Conservation (phyloP, 2,113 vertebrate genomes). For the rabbit (Oryctolagus cuniculus) region DNA sequence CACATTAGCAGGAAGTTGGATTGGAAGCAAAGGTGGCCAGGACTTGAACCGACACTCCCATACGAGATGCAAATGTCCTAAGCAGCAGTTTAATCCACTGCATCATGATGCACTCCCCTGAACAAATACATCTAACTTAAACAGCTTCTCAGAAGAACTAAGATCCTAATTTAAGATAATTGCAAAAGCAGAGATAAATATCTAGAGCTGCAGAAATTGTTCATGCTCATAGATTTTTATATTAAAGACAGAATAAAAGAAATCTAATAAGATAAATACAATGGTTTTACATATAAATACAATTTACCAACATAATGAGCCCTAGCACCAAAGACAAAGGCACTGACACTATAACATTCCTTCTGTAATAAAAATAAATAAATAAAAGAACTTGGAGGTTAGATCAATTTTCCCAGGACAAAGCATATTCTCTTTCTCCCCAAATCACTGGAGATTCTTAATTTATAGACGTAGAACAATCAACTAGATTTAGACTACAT, state of each 20-base stretch:
- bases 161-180: background rate
- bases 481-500: background rate
- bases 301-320: background rate
- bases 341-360: background rate
- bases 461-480: background rate
- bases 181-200: slow-evolving; percentile 5
- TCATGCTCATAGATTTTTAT: background rate
- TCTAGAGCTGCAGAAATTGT: background rate
- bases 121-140: slow-evolving; percentile 17
- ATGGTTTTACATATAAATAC: background rate
- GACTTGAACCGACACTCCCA: too few species aligned
- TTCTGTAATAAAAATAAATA: background rate
- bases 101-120: background rate
- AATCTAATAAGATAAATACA: background rate
- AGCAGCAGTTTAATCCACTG: too few species aligned
- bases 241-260: slow-evolving; percentile 12
- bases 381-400: background rate
- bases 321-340: background rate
- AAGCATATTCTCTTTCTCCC: background rate
- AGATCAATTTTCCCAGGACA: background rate
- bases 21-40: too few species aligned
- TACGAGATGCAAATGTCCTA: too few species aligned
- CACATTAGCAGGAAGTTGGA: too few species aligned
- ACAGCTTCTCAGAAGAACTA: background rate
- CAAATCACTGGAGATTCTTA: background rate